Conservation (phyloP, 2,113 vertebrate genomes). For the Tringa solitaria region DNA sequence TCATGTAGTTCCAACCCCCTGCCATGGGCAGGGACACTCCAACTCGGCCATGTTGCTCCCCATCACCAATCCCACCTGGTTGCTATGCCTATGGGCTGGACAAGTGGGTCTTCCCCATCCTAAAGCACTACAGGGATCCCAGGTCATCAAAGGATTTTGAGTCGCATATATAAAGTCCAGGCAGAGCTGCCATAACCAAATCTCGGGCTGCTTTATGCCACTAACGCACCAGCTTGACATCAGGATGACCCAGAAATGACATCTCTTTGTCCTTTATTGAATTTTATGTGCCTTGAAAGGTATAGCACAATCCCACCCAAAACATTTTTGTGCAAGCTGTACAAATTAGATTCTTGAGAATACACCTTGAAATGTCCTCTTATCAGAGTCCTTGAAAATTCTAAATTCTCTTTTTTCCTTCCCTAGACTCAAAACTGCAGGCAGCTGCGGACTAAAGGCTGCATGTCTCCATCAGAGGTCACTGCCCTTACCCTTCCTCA, state of each 20-base stretch:
- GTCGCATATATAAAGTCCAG: not conserved
- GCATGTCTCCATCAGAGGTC: not conserved
- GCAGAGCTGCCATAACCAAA: not conserved
- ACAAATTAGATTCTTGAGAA: not conserved
- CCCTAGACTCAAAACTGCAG: not conserved
- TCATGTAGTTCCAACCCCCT: not conserved
- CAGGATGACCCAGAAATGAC: not conserved
- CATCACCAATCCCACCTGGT: rapidly evolving
- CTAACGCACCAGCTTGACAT: not conserved
- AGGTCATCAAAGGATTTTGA: not conserved
- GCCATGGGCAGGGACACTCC: not conserved
- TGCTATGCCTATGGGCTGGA: no score
- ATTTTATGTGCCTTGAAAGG: not conserved
- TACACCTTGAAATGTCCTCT: not conserved
- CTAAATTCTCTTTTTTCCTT: not conserved
- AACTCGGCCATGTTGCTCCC: not conserved
- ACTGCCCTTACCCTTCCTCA: not conserved
- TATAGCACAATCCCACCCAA: not conserved
- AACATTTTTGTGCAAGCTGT: not conserved
- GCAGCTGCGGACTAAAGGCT: not conserved
- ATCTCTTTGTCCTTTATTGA: not conserved
- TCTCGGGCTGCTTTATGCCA: not conserved
- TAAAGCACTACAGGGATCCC: not conserved
- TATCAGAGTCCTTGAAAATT: not conserved
- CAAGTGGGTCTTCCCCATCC: no score